These are phyloP conservation scores for Darevskia mixta DNA, from an alignment of 2,797 vertebrate species.

Conservation along the genomic window DNA sequence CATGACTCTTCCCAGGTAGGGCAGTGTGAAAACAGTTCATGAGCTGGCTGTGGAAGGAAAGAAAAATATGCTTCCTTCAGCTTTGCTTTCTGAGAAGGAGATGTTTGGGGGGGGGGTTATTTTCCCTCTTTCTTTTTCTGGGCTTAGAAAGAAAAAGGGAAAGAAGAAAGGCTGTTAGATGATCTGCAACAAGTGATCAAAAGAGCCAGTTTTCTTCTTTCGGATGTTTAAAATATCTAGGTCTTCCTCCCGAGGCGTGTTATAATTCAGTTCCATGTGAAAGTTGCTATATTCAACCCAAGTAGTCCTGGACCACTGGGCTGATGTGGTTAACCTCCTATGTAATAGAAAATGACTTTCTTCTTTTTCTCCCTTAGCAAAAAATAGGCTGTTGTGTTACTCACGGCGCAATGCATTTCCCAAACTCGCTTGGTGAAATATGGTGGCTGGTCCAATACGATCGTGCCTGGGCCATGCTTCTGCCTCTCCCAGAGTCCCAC, in stretches of 20 bases:
- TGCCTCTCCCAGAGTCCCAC: not conserved
- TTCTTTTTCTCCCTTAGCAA: not conserved
- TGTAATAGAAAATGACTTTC: not conserved
- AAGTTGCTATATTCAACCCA: slow-evolving; percentile 22
- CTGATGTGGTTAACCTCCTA: slow-evolving; percentile 27
- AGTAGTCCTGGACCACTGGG: not conserved
- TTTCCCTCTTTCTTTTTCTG: slow-evolving; percentile 7
- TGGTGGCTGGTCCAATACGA: not conserved
- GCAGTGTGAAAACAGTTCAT: slow-evolving; percentile 32
- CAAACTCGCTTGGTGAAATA: not conserved
- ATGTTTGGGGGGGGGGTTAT: slow-evolving; percentile 6
- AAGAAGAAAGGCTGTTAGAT: not conserved
- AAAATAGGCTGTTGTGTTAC: not conserved
- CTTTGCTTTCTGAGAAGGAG: slow-evolving; percentile 17
- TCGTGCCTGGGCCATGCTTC: not conserved
- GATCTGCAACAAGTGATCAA: not conserved
- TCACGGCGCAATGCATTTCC: not conserved
- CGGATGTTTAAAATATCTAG: slow-evolving; percentile 16
- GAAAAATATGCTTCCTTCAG: not conserved
- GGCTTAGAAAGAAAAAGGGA: not conserved
- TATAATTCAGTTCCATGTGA: slow-evolving; percentile 21
- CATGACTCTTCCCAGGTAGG: slow-evolving; percentile 29
- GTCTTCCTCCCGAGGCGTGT: not conserved
- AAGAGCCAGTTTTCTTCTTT: not conserved
- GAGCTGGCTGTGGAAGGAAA: not conserved